phyloP scores from a whole-genome alignment of 2,888 invertebrate genomes.

The Sthenelais limicola region DNA sequence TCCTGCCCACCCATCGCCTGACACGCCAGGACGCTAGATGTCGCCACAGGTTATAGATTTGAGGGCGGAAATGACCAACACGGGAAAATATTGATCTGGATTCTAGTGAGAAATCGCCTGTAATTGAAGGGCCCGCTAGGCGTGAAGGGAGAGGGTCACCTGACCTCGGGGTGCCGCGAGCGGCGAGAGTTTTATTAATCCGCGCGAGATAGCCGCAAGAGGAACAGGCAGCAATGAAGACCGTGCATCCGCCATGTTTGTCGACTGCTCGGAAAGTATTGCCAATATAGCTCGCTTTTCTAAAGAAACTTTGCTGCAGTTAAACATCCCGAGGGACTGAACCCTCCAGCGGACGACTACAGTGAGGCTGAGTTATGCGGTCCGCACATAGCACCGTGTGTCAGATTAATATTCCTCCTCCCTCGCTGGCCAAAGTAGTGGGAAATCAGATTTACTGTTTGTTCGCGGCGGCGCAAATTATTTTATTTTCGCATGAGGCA shows the following conservation, averaged over 20 bases:
- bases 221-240: constrained; percentile 28
- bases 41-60: constrained; percentile 29
- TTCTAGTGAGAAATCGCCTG: constrained; percentile 15
- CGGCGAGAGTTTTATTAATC: constrained; percentile 27
- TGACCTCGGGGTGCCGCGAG: constrained; percentile 16
- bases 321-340: constrained; percentile 21
- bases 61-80: constrained; percentile 37
- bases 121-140: constrained; percentile 31
- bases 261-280: constrained; percentile 21
- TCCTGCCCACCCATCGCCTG: not conserved
- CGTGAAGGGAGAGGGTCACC: not conserved
- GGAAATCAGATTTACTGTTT: constrained; percentile 35
- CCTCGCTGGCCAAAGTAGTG: constrained; percentile 12
- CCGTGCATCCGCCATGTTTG: constrained; percentile 21
- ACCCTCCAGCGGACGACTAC: constrained; percentile 9
- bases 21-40: not conserved
- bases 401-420: constrained; percentile 35
- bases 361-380: not conserved
- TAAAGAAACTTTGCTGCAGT: constrained; percentile 26
- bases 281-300: constrained; percentile 31
- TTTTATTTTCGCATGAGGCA: constrained; percentile 38
- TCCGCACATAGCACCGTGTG: not conserved
- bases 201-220: constrained; percentile 6
- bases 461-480: constrained; percentile 34
- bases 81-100: constrained; percentile 35